Evolutionary conservation across 2,797 vertebrate genomes (phyloP), one percentile per base, ranked within the genome.

Genomic region (Limosa lapponica): DNA sequence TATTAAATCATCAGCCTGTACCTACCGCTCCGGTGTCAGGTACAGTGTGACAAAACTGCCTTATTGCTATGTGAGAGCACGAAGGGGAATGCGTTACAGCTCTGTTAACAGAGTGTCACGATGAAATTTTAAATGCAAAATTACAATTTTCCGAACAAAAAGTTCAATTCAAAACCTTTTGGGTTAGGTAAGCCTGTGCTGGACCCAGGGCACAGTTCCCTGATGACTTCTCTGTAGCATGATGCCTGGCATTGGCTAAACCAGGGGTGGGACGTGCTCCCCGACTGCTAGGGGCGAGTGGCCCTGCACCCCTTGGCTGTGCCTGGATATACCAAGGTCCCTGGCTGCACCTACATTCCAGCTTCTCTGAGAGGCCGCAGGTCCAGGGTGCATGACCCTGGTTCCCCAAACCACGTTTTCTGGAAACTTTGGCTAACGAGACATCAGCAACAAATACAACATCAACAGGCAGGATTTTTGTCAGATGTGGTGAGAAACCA

Each of bases 271-370:
- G 82, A 39, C 15, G 1, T 0, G 4, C 16, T 82, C 51, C 43
- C 10, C 1, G 0, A 1, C 27, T 2, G 0, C n/a, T 0, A 0
- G 13, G 66, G 61, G 16, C 36, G 1, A 0, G 27, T 43, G 67
- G 24, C 13, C 41, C 30, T 19, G 28, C 14, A 52, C 7, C 46
- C 37, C 67, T 75, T 0, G 0, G 37, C 46, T 82, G 20, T 57
- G 20, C 81, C 57, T 48, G 52, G 7, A 3, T 48, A 16, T 23
- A 28, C n/a, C 2, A 0, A 25, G 11, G 16, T 64, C 55, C 32
- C 28, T 4, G 1, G 8, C 51, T 78, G 18, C 23, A 41, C 46
- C 57, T 46, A 1, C 1, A 0, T 48, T 75, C 22, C 37, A 43
- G n/a, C 48, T 66, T 61, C 57, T 34, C 52, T 18, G 27, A 46